Evolutionary conservation across 2,888 invertebrate species (phyloP), one percentile per base, ranked within the genome.

Genomic region (Campaea margaritaria): DNA sequence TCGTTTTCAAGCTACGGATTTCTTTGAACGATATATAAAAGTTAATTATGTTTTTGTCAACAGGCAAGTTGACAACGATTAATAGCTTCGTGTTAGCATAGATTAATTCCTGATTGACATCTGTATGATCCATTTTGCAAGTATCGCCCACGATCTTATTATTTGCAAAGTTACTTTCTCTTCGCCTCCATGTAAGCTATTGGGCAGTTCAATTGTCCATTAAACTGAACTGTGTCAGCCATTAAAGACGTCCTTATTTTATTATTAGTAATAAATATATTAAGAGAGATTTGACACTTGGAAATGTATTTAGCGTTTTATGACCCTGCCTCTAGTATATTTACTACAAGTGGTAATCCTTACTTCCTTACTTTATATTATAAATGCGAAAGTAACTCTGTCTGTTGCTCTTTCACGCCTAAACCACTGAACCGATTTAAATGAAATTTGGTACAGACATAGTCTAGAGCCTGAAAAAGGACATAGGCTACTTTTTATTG

Each of bases 161-260:
- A 85, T 82, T 83, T 78, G 81, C 79, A 76, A 79, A 76, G 70
- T 73, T 68, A 81, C 85, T 87, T 86, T 87, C 86, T 80, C 84
- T 65, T 67, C 62, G 65, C 70, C 65, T 71, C 63, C 65, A 70
- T 64, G 67, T 67, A 64, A 75, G 66, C 70, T 72, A 75, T 67
- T 79, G 75, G 76, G 75, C 73, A 77, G 59, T 54, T 66, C 58
- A 48, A 69, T 74, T 70, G 68, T 74, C 43, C 34, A 61, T 61
- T 62, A 56, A 39, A 47, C 44, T 62, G 50, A 58, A 62, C 61
- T 67, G 58, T 69, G 67, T 61, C 61, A 55, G 16, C 14, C 43
- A 44, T 50, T 54, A 59, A 59, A 53, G 46, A 57, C 42, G 44
- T 45, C 31, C 44, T 45, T 46, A 36, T 45, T 36, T 62, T 13